These are phyloP conservation scores for Ibidorhyncha struthersii DNA, from an alignment of 2,113 vertebrate species.

Conservation along the genomic window DNA sequence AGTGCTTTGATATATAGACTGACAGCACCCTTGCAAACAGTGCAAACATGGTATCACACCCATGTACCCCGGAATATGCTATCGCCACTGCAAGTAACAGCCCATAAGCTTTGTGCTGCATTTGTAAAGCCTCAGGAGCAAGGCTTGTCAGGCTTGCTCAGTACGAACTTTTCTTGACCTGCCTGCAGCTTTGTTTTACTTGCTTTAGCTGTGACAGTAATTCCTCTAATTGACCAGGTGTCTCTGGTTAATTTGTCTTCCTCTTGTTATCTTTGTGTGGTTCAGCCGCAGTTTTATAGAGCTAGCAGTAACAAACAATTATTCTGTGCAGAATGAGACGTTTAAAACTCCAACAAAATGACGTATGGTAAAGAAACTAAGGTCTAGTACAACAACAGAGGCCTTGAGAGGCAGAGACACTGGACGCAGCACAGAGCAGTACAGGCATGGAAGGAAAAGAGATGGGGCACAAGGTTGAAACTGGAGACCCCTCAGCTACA, in stretches of 20 bases:
- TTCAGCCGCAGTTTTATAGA: neutral
- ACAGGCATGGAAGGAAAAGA: neutral
- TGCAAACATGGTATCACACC: neutral
- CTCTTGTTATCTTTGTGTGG: neutral
- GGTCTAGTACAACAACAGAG: neutral
- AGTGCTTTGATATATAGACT: neutral
- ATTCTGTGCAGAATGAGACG: neutral
- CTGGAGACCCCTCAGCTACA: neutral
- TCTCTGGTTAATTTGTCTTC: neutral
- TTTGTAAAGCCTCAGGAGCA: neutral
- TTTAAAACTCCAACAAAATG: neutral
- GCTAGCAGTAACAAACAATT: neutral
- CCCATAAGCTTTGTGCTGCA: neutral
- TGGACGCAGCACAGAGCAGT: too few species aligned
- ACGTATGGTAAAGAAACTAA: neutral
- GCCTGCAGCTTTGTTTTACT: neutral
- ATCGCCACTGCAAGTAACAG: rapidly evolving
- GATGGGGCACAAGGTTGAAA: neutral
- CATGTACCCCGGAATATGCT: rapidly evolving
- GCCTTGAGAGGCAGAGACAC: neutral
- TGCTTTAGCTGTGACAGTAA: neutral
- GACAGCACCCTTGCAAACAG: neutral
- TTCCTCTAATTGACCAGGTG: neutral
- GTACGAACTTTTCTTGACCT: neutral
- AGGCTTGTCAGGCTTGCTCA: neutral